Conservation (phyloP, 2,113 vertebrate species). For the Siniperca chuatsi region DNA sequence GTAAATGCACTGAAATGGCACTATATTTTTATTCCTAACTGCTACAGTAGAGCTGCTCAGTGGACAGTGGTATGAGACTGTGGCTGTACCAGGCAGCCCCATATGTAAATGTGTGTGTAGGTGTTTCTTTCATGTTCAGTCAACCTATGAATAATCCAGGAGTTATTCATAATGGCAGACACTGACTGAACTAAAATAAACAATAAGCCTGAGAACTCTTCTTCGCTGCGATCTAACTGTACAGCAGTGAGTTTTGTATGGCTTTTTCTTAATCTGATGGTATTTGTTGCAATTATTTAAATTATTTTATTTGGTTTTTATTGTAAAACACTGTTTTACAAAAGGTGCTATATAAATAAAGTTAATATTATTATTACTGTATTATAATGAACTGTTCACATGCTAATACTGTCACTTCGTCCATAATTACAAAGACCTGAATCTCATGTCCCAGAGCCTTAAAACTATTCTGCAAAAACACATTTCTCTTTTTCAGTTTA, state of each 20-base stretch:
- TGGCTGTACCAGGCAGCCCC: background rate
- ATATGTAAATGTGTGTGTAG: background rate
- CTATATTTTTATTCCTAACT: background rate
- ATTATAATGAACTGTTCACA: background rate
- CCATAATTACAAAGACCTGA: background rate
- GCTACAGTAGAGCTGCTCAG: constrained; percentile 13
- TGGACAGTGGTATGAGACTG: background rate
- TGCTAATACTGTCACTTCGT: background rate
- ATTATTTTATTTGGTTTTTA: too few species aligned
- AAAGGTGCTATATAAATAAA: too few species aligned
- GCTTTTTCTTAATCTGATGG: too few species aligned
- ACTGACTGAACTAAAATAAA: constrained; percentile 3
- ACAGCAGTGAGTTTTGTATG: background rate
- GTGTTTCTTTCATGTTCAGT: constrained; percentile 35
- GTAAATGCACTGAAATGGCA: background rate
- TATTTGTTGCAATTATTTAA: too few species aligned
- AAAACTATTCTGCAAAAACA: background rate
- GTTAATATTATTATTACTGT: background rate
- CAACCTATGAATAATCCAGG: constrained; percentile 10
- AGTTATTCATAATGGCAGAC: constrained; percentile 3
- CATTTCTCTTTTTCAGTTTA: background rate
- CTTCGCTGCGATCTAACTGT: too few species aligned
- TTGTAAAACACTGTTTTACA: too few species aligned
- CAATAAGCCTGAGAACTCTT: background rate
- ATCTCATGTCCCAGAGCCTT: background rate